A percentile compares a stretch with the other conserved stretches of the same genome.
phyloP scores from a whole-genome alignment of 2,113 vertebrate genomes.

The Pitta sordida region DNA sequence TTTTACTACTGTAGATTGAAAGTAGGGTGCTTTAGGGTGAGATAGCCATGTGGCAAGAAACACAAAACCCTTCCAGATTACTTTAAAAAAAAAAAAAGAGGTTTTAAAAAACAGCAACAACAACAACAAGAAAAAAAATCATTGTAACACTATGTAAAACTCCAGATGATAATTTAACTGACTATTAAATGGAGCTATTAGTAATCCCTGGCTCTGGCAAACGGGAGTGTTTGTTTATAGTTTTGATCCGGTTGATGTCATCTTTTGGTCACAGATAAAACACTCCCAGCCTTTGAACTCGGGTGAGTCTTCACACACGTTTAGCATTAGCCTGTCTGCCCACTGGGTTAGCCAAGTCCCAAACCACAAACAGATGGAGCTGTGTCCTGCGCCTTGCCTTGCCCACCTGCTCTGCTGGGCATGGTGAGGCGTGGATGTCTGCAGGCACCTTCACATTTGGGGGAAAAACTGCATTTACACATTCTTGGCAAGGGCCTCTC shows the following conservation, averaged over 20 bases:
- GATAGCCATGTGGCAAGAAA: conserved; percentile 16
- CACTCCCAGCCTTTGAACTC: background rate
- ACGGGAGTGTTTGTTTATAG: conserved; percentile 38
- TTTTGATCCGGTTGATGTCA: conserved; percentile 34
- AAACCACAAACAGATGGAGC: background rate
- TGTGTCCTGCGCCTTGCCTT: fast-evolving
- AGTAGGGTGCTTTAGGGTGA: conserved; percentile 47
- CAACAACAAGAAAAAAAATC: background rate
- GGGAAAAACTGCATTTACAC: background rate
- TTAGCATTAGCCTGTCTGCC: conserved; percentile 1
- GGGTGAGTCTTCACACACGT: background rate
- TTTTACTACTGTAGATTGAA: conserved; percentile 66
- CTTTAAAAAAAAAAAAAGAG: conserved; percentile 2
- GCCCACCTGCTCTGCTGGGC: background rate
- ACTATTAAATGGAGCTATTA: conserved; percentile 76
- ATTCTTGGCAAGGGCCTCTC: background rate
- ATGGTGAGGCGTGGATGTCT: fast-evolving
- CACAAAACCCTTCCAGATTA: conserved; percentile 48
- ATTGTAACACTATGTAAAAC: conserved; percentile 70
- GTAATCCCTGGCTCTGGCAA: conserved; percentile 58
- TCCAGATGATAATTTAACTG: conserved; percentile 61
- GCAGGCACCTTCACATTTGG: background rate
- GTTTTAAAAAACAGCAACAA: conserved; percentile 32
- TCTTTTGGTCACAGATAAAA: conserved; percentile 2
- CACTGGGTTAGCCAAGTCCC: background rate